Conservation (phyloP, 1,140 invertebrate genomes). For the Dinoponera quadriceps region DNA sequence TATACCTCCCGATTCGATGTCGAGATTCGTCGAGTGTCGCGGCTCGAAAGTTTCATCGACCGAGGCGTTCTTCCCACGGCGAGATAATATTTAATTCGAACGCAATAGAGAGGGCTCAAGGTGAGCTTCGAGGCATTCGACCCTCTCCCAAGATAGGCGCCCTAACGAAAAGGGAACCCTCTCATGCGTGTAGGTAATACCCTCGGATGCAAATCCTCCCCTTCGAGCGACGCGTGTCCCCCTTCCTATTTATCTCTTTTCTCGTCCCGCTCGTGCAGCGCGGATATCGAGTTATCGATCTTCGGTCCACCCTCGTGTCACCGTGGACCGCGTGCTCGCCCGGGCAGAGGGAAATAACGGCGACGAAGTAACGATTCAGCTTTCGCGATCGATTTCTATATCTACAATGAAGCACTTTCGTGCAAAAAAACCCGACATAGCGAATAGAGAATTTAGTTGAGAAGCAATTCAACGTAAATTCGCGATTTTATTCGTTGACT, state of each 20-base stretch:
- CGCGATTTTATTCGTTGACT: too few relatives aligned
- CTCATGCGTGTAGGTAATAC: conserved; percentile 15
- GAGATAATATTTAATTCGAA: conserved; percentile 56
- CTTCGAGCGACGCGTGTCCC: conserved; percentile 8
- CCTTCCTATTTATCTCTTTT: conserved; percentile 44
- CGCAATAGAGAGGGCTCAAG: not conserved
- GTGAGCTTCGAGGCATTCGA: conserved; percentile 25
- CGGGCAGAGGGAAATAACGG: conserved; percentile 45
- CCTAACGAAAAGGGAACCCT: conserved; percentile 52
- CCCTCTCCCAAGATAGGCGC: conserved; percentile 53
- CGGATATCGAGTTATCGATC: conserved; percentile 70
- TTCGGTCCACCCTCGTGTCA: conserved; percentile 48
- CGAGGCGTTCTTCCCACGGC: not conserved
- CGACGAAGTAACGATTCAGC: too few relatives aligned
- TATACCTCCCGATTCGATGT: not conserved
- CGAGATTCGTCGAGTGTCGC: not conserved
- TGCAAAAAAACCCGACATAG: too few relatives aligned
- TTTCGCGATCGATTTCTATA: too few relatives aligned
- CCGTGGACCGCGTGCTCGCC: conserved; percentile 36
- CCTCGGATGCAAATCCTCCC: conserved; percentile 65
- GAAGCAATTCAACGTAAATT: too few relatives aligned
- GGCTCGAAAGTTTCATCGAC: not conserved
- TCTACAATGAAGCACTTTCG: too few relatives aligned
- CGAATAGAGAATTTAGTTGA: too few relatives aligned
- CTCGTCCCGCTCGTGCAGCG: conserved; percentile 39